Evolutionary conservation across 2,888 invertebrate species (phyloP).

Genomic region (Leucophenga maculata): DNA sequence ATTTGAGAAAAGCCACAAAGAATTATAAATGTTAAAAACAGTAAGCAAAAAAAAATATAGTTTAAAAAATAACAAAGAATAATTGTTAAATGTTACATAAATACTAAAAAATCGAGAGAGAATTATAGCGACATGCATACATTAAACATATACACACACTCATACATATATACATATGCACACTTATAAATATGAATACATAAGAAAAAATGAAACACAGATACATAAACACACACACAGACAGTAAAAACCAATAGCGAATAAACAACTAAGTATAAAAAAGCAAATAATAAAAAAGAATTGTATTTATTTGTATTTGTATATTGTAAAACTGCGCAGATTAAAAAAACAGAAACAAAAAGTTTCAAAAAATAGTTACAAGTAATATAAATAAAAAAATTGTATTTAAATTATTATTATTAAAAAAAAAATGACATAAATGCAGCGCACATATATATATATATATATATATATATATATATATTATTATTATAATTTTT

Average conservation of each 20-base stretch:
- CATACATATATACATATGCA: slow-evolving; percentile 38
- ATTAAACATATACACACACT: slow-evolving; percentile 34
- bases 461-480: too few species aligned
- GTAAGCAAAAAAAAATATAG: slow-evolving; percentile 35
- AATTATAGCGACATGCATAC: slow-evolving; percentile 31
- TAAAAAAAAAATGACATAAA: slow-evolving; percentile 48
- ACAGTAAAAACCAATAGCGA: slow-evolving; percentile 41
- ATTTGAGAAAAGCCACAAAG: slow-evolving; percentile 29
- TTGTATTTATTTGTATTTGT: slow-evolving; percentile 69
- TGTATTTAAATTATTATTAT: slow-evolving; percentile 37
- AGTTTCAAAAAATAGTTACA: slow-evolving; percentile 19
- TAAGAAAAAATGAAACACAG: slow-evolving; percentile 38
- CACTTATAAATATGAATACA: slow-evolving; percentile 38
- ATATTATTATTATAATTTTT: slow-evolving; percentile 26
- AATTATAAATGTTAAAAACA: slow-evolving; percentile 22
- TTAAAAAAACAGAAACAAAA: slow-evolving; percentile 14
- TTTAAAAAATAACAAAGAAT: slow-evolving; percentile 24
- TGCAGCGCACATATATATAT: slow-evolving; percentile 40
- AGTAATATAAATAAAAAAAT: slow-evolving; percentile 19
- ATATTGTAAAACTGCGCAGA: slow-evolving; percentile 49
- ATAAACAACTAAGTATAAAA: slow-evolving; percentile 42
- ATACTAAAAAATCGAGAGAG: slow-evolving; percentile 27
- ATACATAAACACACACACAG: slow-evolving; percentile 32
- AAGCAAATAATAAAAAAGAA: slow-evolving; percentile 40
- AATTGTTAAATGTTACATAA: slow-evolving; percentile 48